Evolutionary conservation across 2,888 invertebrate species (phyloP), one percentile per base, ranked within the genome.

Genomic region (Choristoneura rosaceana): DNA sequence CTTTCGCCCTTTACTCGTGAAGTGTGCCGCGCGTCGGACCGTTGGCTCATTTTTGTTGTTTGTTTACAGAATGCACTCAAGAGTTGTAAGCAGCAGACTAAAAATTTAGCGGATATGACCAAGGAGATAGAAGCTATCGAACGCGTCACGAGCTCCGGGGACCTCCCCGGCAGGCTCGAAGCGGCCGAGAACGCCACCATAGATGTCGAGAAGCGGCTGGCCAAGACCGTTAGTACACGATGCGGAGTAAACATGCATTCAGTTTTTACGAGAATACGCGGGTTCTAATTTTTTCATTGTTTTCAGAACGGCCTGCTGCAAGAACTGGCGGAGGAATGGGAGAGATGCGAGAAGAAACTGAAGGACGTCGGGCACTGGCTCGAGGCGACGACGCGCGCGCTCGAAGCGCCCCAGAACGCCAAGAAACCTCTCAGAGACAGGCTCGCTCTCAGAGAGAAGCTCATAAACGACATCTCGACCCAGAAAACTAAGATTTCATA

Each of bases 291-390:
- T 71, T 66, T 74, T 71, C 71, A 74, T 62, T 76, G 78, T 78
- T 95, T 95, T 76, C 90, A 98, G 98, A 97, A 97, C 86, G 97
- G 97, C 61, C 92, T 98, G 79, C 95, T 99, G 74, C 97, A 98
- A 95, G 99, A 99, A 92, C 96, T 98, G 68, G 97, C 97, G 63
- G 98, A 98, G 87, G 98, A 99, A 94, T 99, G 99, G 98, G 98
- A 98, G 87, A 97, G 99, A 89, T 99, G 98, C 91, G 98, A 99
- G 90, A 97, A 96, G 88, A 99, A 99, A 90, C 95, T 99, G 88
- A 97, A 97, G 88, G 98, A 99, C 80, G 97, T 98, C 61, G 96
- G 96, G 74, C 95, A 95, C 77, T 99, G 98, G 98, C 96, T 98
- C 80, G 98, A 98, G 75, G 98, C 98, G 84, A 96, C 98, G 9